phyloP scores from a whole-genome alignment of 2,797 vertebrate species.

The Neosilurus mollespiculum region DNA sequence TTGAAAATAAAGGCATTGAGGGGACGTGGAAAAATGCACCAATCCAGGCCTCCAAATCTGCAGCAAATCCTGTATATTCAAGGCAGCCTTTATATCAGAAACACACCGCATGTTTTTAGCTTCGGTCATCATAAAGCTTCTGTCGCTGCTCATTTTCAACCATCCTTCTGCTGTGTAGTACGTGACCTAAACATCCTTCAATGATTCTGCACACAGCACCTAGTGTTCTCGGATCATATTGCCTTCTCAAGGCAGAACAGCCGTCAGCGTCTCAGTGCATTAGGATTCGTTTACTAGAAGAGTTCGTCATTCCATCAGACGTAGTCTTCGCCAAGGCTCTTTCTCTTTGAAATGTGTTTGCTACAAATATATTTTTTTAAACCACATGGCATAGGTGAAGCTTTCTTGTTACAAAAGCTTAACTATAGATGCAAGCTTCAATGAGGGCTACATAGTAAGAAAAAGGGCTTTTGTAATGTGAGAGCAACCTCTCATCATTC shows the following conservation, averaged over 20 bases:
- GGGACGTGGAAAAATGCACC: constrained; percentile 29
- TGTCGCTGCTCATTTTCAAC: not conserved
- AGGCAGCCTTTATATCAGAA: constrained; percentile 30
- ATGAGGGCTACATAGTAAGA: constrained; percentile 6
- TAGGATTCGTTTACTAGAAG: constrained; percentile 44
- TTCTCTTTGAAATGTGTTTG: constrained; percentile 31
- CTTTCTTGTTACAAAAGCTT: constrained; percentile 27
- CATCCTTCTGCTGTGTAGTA: constrained; percentile 10
- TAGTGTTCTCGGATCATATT: constrained; percentile 21
- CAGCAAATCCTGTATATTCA: constrained; percentile 36
- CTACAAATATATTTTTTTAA: constrained; percentile 43
- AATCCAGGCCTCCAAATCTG: constrained; percentile 5
- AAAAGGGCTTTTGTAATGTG: constrained; percentile 33
- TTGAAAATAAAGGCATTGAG: constrained; percentile 56
- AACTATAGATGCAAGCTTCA: constrained; percentile 22
- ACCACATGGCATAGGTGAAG: constrained; percentile 7
- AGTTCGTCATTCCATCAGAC: constrained; percentile 42
- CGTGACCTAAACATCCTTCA: constrained; percentile 17
- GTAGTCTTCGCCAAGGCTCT: constrained; percentile 27
- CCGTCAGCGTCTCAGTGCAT: constrained; percentile 48
- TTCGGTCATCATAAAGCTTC: constrained; percentile 10
- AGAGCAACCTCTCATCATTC: constrained; percentile 36
- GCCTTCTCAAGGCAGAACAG: constrained; percentile 42
- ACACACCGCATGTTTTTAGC: not conserved
- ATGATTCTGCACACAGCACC: constrained; percentile 20